Base-by-base conservation (phyloP, 1,140 invertebrate species). In the Lepidurus couesii region DNA sequence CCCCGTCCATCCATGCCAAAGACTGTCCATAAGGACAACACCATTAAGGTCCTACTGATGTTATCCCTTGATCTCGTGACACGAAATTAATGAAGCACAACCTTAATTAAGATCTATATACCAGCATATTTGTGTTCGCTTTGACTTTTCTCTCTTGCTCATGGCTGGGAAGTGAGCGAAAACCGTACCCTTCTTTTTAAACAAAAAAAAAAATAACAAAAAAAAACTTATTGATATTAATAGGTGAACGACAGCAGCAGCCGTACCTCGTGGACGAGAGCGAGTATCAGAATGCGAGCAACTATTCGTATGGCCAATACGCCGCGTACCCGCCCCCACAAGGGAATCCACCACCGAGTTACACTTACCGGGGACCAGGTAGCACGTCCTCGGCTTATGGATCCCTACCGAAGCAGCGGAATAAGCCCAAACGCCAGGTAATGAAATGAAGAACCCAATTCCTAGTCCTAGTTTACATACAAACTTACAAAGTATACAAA, bases 51-150 rank as follows among this genome's bases (percentile, higher is more conserved):
- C 53, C 53, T 65, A 65, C 53, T 65, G 16, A 7, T 65, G 53
- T 65, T 65, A 65, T 65, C 53, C 53, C 53, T 65, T 65, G 53
- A 65, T 65, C 53, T 65, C 53, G 53, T 65, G 53, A 65, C 53
- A 65, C 53, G 53, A 65, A 65, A 65, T 65, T 65, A 65, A 65
- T 65, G 53, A 65, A 65, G n/a, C 53, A 65, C n/a, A 65, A 16
- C 53, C 53, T 65, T 65, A 65, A 65, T 16, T 65, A 65, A 65
- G 53, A 65, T 65, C 34, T 34, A 65, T 16, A 21, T 21, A 65
- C 1, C n/a, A 65, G 53, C 4, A n/a, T 65, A 21, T 65, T 65
- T 65, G 21, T 65, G 53, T 65, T 13, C 21, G 53, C 3, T 34
- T 34, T 34, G 34, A 34, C 34, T 34, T 34, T 65, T 16, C 13